Evolutionary conservation across 2,113 vertebrate genomes (phyloP), one percentile per base, ranked within the genome.

Genomic region (Zosterops hypoxanthus): DNA sequence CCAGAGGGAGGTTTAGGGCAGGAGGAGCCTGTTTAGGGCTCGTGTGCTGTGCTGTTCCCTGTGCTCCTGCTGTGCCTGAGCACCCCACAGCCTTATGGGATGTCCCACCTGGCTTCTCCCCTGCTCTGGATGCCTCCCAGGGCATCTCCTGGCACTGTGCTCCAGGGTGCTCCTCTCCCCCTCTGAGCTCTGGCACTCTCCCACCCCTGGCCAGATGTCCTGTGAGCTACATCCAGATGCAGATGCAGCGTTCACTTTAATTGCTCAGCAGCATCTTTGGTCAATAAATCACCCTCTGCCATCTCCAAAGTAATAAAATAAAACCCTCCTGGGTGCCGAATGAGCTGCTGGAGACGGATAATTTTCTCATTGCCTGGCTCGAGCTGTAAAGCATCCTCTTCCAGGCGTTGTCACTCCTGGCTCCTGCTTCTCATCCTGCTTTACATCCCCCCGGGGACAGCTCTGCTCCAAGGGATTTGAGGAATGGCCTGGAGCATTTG

Each of bases 261-360:
- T 79, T 94, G 72, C 57, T 77, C 61, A 79, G 81, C 69, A 90
- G 46, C 72, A 12, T 56, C 65, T 95, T 60, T 68, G 79, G 60
- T 90, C 23, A 12, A 90, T 96, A 91, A 94, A 95, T 96, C 89
- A 60, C 52, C 68, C 81, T 95, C 72, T 93, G 81, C 88, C 64
- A 24, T 23, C 76, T 83, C 71, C 56, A 22, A 60, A 89, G 81
- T 65, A 93, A 96, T 90, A 50, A 93, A 93, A 90, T 61, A 80
- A 95, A 93, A 86, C n/a, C 65, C 82, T 94, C 52, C 21, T n/a
- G 79, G 86, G 68, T 1, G 19, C 84, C 15, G 41, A 68, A 31
- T 22, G 78, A 70, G 73, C 72, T 72, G 88, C 84, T 82, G 63
- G 83, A 85, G 92, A 93, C 49, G 26, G 88, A 91, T 86, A 76